Percentiles rank a stretch among this genome's conserved stretches.
These are phyloP conservation scores for Tridacna crocea DNA, from an alignment of 2,888 invertebrate genomes.

Conservation along the genomic window DNA sequence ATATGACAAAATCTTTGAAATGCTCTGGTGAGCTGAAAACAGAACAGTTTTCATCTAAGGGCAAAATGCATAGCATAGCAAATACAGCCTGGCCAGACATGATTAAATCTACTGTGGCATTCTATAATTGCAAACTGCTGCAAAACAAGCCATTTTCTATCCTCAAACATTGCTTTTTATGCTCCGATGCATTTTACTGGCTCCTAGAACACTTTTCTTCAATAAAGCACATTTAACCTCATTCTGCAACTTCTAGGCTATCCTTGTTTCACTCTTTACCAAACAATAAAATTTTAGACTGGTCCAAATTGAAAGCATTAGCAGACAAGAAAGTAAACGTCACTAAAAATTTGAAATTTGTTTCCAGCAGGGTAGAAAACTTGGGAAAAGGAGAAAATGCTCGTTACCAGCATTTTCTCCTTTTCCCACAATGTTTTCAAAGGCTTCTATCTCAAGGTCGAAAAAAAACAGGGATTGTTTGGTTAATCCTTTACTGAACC, in stretches of 20 bases:
- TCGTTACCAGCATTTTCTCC: not conserved
- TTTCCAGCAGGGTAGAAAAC: not conserved
- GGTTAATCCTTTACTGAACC: too few species aligned
- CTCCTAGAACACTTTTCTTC: not conserved
- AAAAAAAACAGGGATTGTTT: not conserved
- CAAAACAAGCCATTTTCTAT: not conserved
- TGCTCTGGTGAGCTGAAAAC: too few species aligned
- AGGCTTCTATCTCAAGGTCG: not conserved
- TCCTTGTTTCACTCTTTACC: not conserved
- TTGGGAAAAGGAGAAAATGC: not conserved
- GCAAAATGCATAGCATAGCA: too few species aligned
- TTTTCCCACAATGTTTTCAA: constrained; percentile 11
- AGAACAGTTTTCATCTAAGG: too few species aligned
- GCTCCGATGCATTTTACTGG: not conserved
- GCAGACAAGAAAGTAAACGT: not conserved
- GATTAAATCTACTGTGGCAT: not conserved
- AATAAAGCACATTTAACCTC: not conserved
- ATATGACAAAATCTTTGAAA: too few species aligned
- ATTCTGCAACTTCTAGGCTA: not conserved
- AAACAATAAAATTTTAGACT: not conserved
- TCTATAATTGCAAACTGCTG: not conserved
- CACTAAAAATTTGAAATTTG: too few species aligned
- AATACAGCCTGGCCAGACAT: not conserved
- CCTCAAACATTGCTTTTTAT: not conserved
- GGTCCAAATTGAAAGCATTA: not conserved